Conservation (phyloP, 2,797 vertebrate genomes). For the Sebastolobus alascanus region DNA sequence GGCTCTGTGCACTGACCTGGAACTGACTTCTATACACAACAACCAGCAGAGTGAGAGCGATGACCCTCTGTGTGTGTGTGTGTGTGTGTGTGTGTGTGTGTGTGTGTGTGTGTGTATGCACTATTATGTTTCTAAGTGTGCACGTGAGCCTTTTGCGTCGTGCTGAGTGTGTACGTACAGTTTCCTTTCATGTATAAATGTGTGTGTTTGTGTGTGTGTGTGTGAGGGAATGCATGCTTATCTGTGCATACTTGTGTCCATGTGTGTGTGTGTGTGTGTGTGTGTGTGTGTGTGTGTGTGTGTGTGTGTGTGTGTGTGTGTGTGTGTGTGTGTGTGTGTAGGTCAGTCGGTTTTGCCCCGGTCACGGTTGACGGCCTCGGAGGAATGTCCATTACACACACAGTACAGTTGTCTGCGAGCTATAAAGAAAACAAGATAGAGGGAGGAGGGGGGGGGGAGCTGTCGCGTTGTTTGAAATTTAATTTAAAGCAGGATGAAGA, state of each 20-base stretch:
- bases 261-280: conserved; percentile 27
- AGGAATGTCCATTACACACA: conserved; percentile 80
- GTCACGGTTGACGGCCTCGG: conserved; percentile 73
- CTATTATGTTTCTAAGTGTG: conserved; percentile 33
- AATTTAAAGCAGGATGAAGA: conserved; percentile 59
- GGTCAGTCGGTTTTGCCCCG: conserved; percentile 75
- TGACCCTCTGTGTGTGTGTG: conserved; percentile 64
- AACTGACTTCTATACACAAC: conserved; percentile 83
- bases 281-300: conserved; percentile 19
- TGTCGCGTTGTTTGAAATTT: conserved; percentile 49
- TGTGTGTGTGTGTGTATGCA: conserved; percentile 16
- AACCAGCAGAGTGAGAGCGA: conserved; percentile 80
- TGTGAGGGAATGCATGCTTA: conserved; percentile 35
- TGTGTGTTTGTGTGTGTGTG: conserved; percentile 29
- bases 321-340: conserved; percentile 39
- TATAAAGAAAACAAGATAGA: conserved; percentile 74
- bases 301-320: conserved; percentile 37
- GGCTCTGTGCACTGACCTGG: conserved; percentile 79
- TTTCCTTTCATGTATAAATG: conserved; percentile 53
- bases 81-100: conserved; percentile 27
- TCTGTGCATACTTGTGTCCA: conserved; percentile 31
- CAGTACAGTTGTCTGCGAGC: conserved; percentile 75
- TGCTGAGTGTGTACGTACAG: conserved; percentile 48
- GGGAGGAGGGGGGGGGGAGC: conserved; percentile 13
- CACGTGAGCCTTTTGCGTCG: conserved; percentile 21